These are phyloP conservation scores for Protomyctophum bolini DNA, from an alignment of 2,113 vertebrate genomes.

Conservation along the genomic window DNA sequence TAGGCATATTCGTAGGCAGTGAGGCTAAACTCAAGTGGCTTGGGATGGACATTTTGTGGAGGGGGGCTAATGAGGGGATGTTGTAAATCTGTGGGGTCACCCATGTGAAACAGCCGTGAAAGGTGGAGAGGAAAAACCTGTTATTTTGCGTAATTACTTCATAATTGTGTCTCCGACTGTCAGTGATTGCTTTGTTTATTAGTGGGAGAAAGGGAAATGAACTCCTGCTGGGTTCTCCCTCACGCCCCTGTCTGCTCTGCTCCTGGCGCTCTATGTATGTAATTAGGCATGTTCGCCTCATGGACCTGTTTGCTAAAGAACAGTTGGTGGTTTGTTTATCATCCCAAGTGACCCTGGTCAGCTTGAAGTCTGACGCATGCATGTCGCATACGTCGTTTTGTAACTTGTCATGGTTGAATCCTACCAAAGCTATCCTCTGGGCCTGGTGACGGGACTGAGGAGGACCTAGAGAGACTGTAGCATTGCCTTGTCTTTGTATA, in stretches of 20 bases:
- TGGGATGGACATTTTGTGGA: conserved; percentile 19
- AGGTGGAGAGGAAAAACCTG: conserved; percentile 61
- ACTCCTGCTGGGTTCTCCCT: conserved; percentile 41
- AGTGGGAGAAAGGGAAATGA: conserved; percentile 47
- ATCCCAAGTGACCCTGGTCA: conserved; percentile 4
- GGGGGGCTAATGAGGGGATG: conserved; percentile 25
- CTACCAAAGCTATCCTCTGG: neutral
- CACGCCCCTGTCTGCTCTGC: conserved; percentile 1
- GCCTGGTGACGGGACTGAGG: too few relatives aligned
- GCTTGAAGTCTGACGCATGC: conserved; percentile 13
- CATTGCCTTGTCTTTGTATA: too few relatives aligned
- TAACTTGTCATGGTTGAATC: neutral
- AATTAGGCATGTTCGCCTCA: conserved; percentile 10
- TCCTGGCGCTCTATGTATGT: conserved; percentile 30
- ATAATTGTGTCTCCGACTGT: conserved; percentile 70
- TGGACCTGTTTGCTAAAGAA: conserved; percentile 21
- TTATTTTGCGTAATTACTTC: conserved; percentile 74
- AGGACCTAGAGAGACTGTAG: too few relatives aligned
- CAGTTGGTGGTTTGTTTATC: conserved; percentile 8
- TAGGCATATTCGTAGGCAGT: too few relatives aligned
- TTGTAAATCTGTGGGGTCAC: conserved; percentile 45
- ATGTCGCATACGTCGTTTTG: conserved; percentile 14
- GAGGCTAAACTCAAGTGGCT: neutral
- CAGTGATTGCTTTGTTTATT: conserved; percentile 73
- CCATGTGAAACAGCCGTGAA: conserved; percentile 52